Base-by-base conservation (phyloP, 2,113 vertebrate species). In the Desmodus rotundus region DNA sequence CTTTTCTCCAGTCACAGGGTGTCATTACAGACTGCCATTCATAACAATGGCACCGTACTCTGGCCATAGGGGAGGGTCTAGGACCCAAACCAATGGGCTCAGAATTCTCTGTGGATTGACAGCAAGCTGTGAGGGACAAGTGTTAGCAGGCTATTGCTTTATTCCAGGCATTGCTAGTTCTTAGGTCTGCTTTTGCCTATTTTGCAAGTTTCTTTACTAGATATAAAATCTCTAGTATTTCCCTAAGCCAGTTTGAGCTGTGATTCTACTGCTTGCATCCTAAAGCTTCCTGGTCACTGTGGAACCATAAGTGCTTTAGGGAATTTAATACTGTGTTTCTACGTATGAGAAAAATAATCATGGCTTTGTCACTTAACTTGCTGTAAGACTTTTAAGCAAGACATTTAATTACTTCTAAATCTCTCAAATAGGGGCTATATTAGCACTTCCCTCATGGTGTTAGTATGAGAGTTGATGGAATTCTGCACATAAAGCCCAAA, bases 21-120 rank as follows among this genome's bases (percentile, higher is more conserved):
- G 45, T 47, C 22, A n/a, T 22, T 10, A 36, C 1, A 2, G 15
- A 41, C 36, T 56, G 5, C 19, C 1, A 31, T 28, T 20, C n/a
- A 26, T 28, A 16, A 26, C 16, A 16, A 4, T 1, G 19, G 1
- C 28, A 16, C 9, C 7, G 4, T 14, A n/a, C 4, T 45, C 3
- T 54, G 63, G 38, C 17, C 13, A 43, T 24, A 56, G 36, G 12
- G 11, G 3, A 24, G 5, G 10, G 24, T 67, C n/a, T 77, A 22
- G 38, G 15, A 56, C 52, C 1, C 10, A 87, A 68, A 13, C 5
- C 10, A 3, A 5, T 26, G 15, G 24, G 26, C 61, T 86, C 38
- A 78, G 26, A 61, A 43, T 43, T 24, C 13, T 91, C 38, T 58
- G 52, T 63, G 10, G 6, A 43, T 82, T 81, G 68, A 58, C 7